A percentile compares a stretch with the other conserved stretches of the same genome.
These are phyloP conservation scores for Ferdinandea cuprea DNA, from an alignment of 2,888 invertebrate genomes.

Conservation along the genomic window DNA sequence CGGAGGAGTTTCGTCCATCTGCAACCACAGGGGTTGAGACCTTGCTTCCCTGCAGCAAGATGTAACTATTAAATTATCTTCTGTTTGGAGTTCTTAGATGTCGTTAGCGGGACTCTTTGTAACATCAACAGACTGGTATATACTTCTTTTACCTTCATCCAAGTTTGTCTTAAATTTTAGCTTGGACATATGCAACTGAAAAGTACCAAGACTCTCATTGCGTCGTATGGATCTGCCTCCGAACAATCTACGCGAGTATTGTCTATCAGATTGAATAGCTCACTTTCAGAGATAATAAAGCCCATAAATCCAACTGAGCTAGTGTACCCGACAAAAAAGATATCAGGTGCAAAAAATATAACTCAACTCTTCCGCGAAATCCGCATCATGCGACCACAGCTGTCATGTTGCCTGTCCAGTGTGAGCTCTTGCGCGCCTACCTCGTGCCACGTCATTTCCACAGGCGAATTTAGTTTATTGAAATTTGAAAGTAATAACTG, in stretches of 20 bases:
- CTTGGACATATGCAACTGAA: too few species aligned
- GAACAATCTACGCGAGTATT: neutral
- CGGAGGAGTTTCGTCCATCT: neutral
- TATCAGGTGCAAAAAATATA: neutral
- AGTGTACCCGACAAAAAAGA: neutral
- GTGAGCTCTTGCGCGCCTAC: slow-evolving; percentile 14
- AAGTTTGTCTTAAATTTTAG: too few species aligned
- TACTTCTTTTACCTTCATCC: too few species aligned
- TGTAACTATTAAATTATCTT: too few species aligned
- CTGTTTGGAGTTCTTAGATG: too few species aligned
- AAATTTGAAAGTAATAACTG: slow-evolving; percentile 8
- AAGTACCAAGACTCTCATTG: neutral
- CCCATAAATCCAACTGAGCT: neutral
- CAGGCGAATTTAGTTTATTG: too few species aligned
- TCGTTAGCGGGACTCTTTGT: too few species aligned
- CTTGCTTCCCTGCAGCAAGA: too few species aligned
- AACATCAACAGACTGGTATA: too few species aligned
- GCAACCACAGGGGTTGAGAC: neutral
- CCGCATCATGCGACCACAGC: slow-evolving; percentile 20
- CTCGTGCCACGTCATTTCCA: slow-evolving; percentile 18
- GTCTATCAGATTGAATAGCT: slow-evolving; percentile 1
- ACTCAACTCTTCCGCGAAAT: neutral
- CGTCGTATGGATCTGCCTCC: neutral
- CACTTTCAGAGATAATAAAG: neutral
- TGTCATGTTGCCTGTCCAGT: slow-evolving; percentile 56